Base-by-base conservation (phyloP, 2,888 invertebrate species). In the Sepioteuthis lessoniana region DNA sequence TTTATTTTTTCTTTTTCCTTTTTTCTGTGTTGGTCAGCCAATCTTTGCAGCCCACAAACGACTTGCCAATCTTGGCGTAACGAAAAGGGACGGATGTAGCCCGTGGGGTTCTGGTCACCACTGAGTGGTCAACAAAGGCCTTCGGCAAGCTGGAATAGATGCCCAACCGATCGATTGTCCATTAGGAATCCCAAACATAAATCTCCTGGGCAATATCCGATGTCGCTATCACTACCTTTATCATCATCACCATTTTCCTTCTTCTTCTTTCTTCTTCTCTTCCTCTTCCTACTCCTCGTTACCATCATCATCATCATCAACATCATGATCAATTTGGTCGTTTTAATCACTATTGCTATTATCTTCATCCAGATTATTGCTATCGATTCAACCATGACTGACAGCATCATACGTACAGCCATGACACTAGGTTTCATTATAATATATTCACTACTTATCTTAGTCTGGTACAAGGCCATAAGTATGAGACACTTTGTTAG, bases 111-210 rank as follows among this genome's bases (percentile, higher is more conserved):
- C 76, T 76, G 76, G 35, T 76, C 76, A 76, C n/a, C n/a, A 76
- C 76, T 76, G 76, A 76, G 35, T n/a, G n/a, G 76, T n/a, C 16
- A 76, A 76, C 76, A 76, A 76, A 76, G 19, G 76, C 76, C 76
- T 35, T 76, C n/a, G 76, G n/a, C n/a, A 76, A 76, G 76, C 16
- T n/a, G n/a, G 76, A 76, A 76, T 76, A 76, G 76, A 76, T 76
- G n/a, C n/a, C n/a, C n/a, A n/a, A 19, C 76, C 76, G 76, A 76
- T 76, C 76, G 76, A 76, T 76, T 76, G 76, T 76, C n/a, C 76
- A 76, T 76, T 76, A 76, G 76, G 76, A n/a, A 76, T 76, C 76
- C n/a, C n/a, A 76, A 76, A 76, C 76, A 76, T 76, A 76, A 76
- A 76, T 76, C 76, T 76, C n/a, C n/a, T n/a, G 76, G 76, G 76